These are phyloP conservation scores for Dermatophagoides farinae DNA, from an alignment of 1,140 invertebrate genomes.

Conservation along the genomic window DNA sequence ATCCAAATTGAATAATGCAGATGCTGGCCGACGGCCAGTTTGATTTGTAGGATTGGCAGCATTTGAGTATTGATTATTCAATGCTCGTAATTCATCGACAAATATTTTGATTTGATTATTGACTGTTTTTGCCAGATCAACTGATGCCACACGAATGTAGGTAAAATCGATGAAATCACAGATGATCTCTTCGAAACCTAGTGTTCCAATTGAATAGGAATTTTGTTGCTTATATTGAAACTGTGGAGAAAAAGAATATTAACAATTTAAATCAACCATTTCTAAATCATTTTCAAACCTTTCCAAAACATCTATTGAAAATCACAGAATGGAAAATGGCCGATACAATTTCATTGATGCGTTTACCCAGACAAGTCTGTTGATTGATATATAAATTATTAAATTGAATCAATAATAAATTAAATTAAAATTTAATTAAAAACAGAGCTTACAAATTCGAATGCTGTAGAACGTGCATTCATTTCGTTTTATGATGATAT, in stretches of 20 bases:
- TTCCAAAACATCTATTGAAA: constrained; percentile 79
- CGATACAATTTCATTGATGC: constrained; percentile 80
- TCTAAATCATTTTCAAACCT: constrained; percentile 27
- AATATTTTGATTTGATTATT: constrained; percentile 49
- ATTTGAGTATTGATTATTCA: constrained; percentile 29
- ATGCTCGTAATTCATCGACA: constrained; percentile 25
- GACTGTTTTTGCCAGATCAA: constrained; percentile 46
- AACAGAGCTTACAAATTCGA: constrained; percentile 41
- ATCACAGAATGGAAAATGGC: constrained; percentile 86
- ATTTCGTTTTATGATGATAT: constrained; percentile 35
- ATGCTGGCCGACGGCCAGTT: neutral
- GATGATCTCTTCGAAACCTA: constrained; percentile 83
- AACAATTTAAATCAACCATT: constrained; percentile 4
- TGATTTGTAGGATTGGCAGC: neutral
- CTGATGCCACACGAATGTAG: constrained; percentile 73
- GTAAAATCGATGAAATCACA: constrained; percentile 94
- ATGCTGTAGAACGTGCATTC: constrained; percentile 69
- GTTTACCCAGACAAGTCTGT: constrained; percentile 45
- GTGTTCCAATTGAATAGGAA: constrained; percentile 78
- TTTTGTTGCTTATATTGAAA: constrained; percentile 81
- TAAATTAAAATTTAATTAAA: neutral
- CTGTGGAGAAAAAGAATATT: constrained; percentile 21
- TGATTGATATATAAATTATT: constrained; percentile 10
- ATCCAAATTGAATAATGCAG: neutral
- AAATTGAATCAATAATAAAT: constrained; percentile 7